Base-by-base conservation (phyloP, 1,140 invertebrate species). In the Anastatus disparis region DNA sequence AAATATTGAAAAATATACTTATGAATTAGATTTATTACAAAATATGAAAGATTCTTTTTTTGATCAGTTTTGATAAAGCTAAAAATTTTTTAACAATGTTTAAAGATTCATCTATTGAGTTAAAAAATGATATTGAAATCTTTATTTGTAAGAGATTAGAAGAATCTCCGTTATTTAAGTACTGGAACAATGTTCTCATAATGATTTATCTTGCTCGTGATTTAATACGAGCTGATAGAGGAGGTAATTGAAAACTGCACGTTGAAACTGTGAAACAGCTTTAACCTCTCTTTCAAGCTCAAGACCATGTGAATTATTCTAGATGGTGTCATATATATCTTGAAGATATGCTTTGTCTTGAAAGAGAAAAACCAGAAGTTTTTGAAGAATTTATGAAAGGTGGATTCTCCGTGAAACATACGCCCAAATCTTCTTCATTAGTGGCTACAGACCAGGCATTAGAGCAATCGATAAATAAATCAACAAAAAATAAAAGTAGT, bases 101-200 rank as follows among this genome's bases (percentile, higher is more conserved):
- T 22, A 50, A 50, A 26, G 20, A 22, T 38, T 42, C 15, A 17
- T 4, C 9, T 27, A 15, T 9, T 24, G 15, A 7, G 9, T 22
- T 50, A 15, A 50, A 3, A 20, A 24, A 50, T 22, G 46, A 50
- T 50, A 22, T 50, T 24, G 6, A 17, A 6, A 2, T 24, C 6
- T 73, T 74, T 64, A 31, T 68, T 22, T 15, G 44, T 8, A 65
- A 26, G 29, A 52, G 70, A 53, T 44, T 40, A 12, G 46, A 55
- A n/a, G 70, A 63, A 26, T 68, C 65, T 20, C 6, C 17, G 22
- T n/a, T 65, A 10, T 59, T 66, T n/a, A 10, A 31, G 20, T 70
- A 52, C 20, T 61, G 20, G 44, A 61, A 61, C 42, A 70, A 44
- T 31, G 53, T 59, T 22, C 13, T 70, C 6, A 55, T 55, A 20